Conservation (phyloP, 2,113 vertebrate species). For the Felis chaus region DNA sequence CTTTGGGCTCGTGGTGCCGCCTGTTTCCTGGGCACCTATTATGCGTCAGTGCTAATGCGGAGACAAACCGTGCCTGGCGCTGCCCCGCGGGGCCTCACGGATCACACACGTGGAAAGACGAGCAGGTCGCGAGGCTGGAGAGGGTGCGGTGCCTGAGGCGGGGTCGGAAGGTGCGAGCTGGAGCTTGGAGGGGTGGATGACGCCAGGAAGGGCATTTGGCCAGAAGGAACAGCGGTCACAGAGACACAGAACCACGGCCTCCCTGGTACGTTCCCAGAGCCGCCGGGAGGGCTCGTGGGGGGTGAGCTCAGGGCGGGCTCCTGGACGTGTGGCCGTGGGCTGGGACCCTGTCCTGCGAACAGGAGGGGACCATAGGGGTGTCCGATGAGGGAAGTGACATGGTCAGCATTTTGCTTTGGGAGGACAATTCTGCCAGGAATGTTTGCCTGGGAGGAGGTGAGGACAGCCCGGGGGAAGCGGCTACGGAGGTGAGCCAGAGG, state of each 20-base stretch:
- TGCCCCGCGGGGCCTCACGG: background rate
- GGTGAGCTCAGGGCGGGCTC: background rate
- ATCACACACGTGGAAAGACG: fast-evolving
- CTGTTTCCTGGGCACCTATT: background rate
- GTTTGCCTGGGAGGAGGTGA: too few species aligned
- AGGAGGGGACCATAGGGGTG: background rate
- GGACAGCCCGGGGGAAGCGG: fast-evolving
- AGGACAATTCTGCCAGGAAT: background rate
- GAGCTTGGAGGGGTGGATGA: fast-evolving
- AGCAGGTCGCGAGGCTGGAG: too few species aligned
- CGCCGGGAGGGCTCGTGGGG: background rate
- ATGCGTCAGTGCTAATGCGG: fast-evolving
- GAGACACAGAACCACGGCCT: background rate
- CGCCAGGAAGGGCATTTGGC: background rate
- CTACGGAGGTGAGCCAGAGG: background rate
- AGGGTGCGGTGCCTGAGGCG: fast-evolving
- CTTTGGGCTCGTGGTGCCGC: too few species aligned
- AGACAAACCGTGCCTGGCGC: fast-evolving
- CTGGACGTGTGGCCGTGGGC: fast-evolving
- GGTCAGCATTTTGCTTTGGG: background rate
- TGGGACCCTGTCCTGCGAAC: background rate
- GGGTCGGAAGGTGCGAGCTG: background rate
- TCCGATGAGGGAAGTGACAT: background rate
- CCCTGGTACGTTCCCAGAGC: background rate
- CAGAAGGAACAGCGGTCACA: fast-evolving